Percentiles rank a stretch among this genome's conserved stretches.
phyloP scores from a whole-genome alignment of 2,888 invertebrate genomes.

The Nephrotoma guestfalica region DNA sequence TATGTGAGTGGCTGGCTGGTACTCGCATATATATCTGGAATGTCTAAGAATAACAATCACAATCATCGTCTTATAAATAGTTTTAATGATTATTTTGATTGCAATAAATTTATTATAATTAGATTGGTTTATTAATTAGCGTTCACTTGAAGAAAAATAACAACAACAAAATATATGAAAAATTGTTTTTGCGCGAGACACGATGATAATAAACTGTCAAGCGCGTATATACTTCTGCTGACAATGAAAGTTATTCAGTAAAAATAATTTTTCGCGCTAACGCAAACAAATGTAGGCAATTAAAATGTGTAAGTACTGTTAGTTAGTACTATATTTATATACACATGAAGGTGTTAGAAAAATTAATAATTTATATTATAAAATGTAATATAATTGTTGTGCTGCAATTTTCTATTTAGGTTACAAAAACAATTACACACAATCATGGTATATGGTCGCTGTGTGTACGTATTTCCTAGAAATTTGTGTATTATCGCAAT shows the following conservation, averaged over 20 bases:
- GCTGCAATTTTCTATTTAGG: neutral
- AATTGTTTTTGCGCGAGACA: neutral
- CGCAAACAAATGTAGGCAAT: neutral
- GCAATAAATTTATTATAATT: neutral
- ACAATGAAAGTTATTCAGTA: neutral
- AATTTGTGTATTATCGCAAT: neutral
- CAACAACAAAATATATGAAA: neutral
- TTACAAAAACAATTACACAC: neutral
- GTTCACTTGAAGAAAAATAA: neutral
- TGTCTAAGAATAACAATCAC: neutral
- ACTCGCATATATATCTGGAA: neutral
- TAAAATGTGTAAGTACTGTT: neutral
- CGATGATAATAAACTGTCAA: neutral
- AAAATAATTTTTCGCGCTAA: neutral
- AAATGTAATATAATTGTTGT: neutral
- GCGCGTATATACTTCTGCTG: neutral
- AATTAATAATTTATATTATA: neutral
- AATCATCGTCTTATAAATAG: neutral
- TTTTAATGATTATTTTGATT: neutral
- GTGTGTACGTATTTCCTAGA: neutral
- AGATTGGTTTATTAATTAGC: neutral
- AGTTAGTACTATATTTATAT: neutral
- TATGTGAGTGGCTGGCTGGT: neutral
- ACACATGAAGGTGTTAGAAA: neutral
- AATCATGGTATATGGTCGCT: neutral